phyloP scores from a whole-genome alignment of 2,113 vertebrate species.

The Lathamus discolor region DNA sequence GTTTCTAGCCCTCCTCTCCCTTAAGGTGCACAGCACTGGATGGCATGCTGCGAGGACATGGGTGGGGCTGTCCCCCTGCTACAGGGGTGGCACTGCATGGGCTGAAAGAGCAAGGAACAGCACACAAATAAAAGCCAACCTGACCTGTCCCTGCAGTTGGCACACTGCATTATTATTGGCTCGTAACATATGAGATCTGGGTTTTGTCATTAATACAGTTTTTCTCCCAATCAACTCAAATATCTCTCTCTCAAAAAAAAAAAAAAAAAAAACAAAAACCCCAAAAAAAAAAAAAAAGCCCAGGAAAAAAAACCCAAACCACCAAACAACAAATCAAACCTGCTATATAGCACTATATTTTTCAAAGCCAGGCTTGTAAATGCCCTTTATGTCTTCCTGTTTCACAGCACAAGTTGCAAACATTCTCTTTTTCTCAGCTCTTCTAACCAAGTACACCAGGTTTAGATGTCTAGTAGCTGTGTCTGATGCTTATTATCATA shows the following conservation, averaged over 20 bases:
- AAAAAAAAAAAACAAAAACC: no score
- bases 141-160: background rate
- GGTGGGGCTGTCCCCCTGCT: background rate
- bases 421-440: background rate
- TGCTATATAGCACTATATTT: background rate
- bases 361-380: background rate
- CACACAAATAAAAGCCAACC: background rate
- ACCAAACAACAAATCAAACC: background rate
- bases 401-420: background rate
- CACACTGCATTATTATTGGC: background rate
- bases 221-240: background rate
- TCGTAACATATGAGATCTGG: background rate
- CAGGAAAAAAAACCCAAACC: no score
- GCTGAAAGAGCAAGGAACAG: background rate
- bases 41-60: background rate
- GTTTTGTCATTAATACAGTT: fast-evolving
- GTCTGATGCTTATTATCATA: background rate
- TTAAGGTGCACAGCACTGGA: fast-evolving
- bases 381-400: background rate
- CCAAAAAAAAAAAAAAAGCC: no score
- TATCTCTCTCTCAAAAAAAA: background rate
- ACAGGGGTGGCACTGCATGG: fast-evolving
- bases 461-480: background rate
- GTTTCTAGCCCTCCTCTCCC: background rate
- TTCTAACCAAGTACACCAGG: background rate